Conservation (phyloP, 2,797 vertebrate species). For the Synanceia verrucosa region DNA sequence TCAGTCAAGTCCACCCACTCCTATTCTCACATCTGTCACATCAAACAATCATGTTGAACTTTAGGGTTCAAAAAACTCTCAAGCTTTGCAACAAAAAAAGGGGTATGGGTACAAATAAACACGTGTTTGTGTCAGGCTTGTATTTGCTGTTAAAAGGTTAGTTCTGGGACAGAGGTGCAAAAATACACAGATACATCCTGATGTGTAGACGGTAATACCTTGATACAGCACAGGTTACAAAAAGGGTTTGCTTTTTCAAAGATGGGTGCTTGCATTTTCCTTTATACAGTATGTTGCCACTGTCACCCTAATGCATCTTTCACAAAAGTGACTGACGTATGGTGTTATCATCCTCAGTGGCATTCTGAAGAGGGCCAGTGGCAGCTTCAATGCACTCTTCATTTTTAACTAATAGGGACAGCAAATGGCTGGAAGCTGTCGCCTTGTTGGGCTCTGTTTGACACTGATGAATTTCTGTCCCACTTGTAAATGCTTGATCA, state of each 20-base stretch:
- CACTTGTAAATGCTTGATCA: slow-evolving; percentile 50
- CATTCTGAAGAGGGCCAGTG: slow-evolving; percentile 75
- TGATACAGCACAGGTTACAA: slow-evolving; percentile 24
- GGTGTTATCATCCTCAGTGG: slow-evolving; percentile 75
- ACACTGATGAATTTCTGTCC: slow-evolving; percentile 75
- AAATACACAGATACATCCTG: slow-evolving; percentile 25
- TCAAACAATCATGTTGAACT: slow-evolving; percentile 75
- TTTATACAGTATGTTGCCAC: slow-evolving; percentile 60
- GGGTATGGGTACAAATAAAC: slow-evolving; percentile 41
- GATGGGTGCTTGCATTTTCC: slow-evolving; percentile 48
- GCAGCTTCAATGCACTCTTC: slow-evolving; percentile 72
- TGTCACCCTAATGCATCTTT: slow-evolving; percentile 69
- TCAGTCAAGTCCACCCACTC: slow-evolving; percentile 74
- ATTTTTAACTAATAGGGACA: slow-evolving; percentile 82
- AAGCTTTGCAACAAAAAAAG: slow-evolving; percentile 49
- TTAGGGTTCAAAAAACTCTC: slow-evolving; percentile 60
- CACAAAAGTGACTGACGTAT: slow-evolving; percentile 74
- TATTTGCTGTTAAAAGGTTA: slow-evolving; percentile 51
- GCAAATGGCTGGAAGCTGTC: slow-evolving; percentile 77
- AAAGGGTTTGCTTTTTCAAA: slow-evolving; percentile 42
- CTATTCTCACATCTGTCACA: slow-evolving; percentile 79
- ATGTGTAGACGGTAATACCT: slow-evolving; percentile 29
- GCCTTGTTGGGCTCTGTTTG: slow-evolving; percentile 68
- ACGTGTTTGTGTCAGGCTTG: slow-evolving; percentile 45
- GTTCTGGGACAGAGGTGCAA: slow-evolving; percentile 36